phyloP scores from a whole-genome alignment of 2,888 invertebrate species.

The Capitulum mitella region DNA sequence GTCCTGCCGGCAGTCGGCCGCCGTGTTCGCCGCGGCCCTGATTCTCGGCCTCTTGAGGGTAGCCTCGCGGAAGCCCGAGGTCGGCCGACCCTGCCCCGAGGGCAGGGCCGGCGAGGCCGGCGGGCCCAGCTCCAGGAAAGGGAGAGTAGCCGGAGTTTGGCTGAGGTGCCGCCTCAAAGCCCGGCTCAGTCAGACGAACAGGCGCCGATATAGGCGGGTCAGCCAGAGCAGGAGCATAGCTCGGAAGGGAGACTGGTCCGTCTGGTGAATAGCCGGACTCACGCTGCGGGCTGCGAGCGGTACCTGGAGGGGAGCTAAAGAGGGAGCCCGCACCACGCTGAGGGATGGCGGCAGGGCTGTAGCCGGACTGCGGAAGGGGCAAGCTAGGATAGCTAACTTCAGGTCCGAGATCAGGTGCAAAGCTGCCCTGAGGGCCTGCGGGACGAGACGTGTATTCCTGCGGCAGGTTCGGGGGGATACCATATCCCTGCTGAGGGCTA shows the following conservation, averaged over 20 bases:
- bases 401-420: no score
- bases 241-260: neutral
- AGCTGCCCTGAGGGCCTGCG: neutral
- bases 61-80: no score
- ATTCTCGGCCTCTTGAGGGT: no score
- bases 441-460: no score
- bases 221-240: neutral
- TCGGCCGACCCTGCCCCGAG: no score
- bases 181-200: neutral
- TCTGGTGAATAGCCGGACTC: neutral
- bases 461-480: no score
- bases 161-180: no score
- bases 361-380: neutral
- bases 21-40: no score
- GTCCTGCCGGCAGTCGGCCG: neutral
- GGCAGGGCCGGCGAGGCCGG: neutral
- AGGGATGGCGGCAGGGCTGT: neutral
- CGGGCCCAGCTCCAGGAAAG: neutral
- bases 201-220: neutral
- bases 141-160: neutral
- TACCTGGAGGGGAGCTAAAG: neutral
- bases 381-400: no score
- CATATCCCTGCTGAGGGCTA: no score
- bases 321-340: neutral
- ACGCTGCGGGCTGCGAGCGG: no score